Conservation (phyloP, 2,797 vertebrate species). For the Pteronotus mesoamericanus region DNA sequence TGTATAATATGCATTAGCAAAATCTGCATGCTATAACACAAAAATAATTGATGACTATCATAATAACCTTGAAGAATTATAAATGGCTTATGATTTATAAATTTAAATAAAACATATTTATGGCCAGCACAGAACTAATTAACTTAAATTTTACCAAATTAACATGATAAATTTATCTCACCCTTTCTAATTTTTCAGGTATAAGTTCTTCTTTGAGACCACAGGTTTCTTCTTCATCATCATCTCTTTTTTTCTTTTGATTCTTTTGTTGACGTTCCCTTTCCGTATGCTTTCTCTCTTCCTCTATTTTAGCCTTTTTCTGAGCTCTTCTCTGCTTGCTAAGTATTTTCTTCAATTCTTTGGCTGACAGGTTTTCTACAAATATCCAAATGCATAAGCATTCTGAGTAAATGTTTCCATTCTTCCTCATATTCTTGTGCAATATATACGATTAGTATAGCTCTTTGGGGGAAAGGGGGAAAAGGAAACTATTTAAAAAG, state of each 20-base stretch:
- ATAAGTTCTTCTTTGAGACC: constrained; percentile 83
- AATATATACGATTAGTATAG: neutral
- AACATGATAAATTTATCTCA: constrained; percentile 52
- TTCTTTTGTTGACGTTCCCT: constrained; percentile 84
- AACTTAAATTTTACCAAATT: constrained; percentile 11
- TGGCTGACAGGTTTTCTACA: constrained; percentile 85
- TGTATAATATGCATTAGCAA: neutral
- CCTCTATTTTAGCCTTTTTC: constrained; percentile 86
- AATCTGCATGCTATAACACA: neutral
- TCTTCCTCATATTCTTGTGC: neutral
- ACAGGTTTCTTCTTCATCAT: constrained; percentile 84
- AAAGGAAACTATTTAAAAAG: neutral
- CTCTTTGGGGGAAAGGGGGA: neutral
- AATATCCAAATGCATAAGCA: constrained; percentile 37
- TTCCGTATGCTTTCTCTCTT: constrained; percentile 84
- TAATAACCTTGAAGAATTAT: neutral
- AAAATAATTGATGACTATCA: neutral
- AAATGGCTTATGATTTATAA: constrained; percentile 20
- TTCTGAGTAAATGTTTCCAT: neutral
- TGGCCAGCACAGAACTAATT: neutral
- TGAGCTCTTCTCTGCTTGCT: constrained; percentile 87
- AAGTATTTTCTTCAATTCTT: constrained; percentile 87
- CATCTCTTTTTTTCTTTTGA: constrained; percentile 84
- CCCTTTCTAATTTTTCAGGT: constrained; percentile 87
- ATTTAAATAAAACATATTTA: neutral